phyloP scores from a whole-genome alignment of 2,797 vertebrate species.

The Sphenopsis melanotis region DNA sequence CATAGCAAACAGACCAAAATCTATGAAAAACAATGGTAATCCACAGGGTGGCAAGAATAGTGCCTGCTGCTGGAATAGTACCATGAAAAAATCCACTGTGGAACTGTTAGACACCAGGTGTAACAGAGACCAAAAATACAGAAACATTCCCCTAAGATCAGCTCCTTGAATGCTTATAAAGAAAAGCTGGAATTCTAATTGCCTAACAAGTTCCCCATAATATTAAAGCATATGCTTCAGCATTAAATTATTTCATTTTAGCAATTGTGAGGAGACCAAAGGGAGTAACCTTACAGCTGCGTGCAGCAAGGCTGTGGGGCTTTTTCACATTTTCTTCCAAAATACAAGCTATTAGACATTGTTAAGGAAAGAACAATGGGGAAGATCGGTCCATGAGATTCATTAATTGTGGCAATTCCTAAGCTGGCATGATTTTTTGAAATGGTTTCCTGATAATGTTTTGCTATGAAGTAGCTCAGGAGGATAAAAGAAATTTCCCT shows the following conservation, averaged over 20 bases:
- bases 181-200: background rate
- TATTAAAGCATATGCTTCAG: constrained; percentile 32
- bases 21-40: background rate
- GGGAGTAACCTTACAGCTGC: constrained; percentile 42
- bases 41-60: background rate
- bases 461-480: background rate
- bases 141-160: background rate
- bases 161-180: background rate
- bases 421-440: background rate
- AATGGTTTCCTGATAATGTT: constrained; percentile 30
- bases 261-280: background rate
- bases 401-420: constrained; percentile 12
- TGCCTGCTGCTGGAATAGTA: background rate
- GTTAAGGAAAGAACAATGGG: constrained; percentile 19
- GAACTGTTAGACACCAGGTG: background rate
- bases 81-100: background rate
- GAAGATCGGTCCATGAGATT: background rate
- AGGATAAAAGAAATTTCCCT: constrained; percentile 29
- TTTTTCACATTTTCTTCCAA: background rate
- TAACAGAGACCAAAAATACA: background rate
- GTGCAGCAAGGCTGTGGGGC: background rate
- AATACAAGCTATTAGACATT: background rate
- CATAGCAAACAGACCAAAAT: background rate
- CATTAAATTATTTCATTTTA: constrained; percentile 21
- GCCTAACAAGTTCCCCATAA: constrained; percentile 1